Evolutionary conservation across 2,113 vertebrate genomes (phyloP), one percentile per base, ranked within the genome.

Genomic region (Amia ocellicauda): DNA sequence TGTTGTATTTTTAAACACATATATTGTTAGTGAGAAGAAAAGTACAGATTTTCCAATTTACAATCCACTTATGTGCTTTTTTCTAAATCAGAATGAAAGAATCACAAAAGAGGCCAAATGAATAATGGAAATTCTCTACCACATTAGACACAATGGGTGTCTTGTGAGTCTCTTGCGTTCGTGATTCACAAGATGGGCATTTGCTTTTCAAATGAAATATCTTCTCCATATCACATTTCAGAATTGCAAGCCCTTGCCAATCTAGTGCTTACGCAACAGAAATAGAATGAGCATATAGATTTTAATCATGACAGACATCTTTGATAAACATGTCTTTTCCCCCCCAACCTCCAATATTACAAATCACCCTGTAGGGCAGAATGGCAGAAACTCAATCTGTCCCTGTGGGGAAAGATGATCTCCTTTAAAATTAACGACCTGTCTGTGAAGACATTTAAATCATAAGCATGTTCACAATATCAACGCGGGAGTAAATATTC

Each of bases 211-310:
- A 69, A 67, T 47, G 53, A 70, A 70, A 70, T 31, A 59, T 55
- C 19, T 67, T 36, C 43, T 54, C 31, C 16, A 31, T 13, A 58
- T 41, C 58, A 64, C 58, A 58, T 55, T 70, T 36, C 31, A 36
- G 31, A n/a, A n/a, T n/a, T n/a, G n/a, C n/a, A n/a, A n/a, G 61
- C 72, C 67, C 67, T 68, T 74, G 72, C 64, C 58, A 42, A 51
- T 31, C 63, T 28, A 41, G 53, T 36, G 57, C 42, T 62, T 19
- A n/a, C 19, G 62, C 54, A 43, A 52, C 31, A 36, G 16, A 11
- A 20, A 60, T 19, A 47, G 27, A 64, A 64, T 45, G 40, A 24
- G 24, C 45, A 40, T 56, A 67, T 63, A 58, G 67, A 69, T 69
- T 59, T 70, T 67, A 65, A 72, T 67, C 68, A 52, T 27, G 31